A percentile compares a stretch with the other conserved stretches of the same genome.
phyloP scores from a whole-genome alignment of 2,888 invertebrate species.

The Itoplectis maculator region DNA sequence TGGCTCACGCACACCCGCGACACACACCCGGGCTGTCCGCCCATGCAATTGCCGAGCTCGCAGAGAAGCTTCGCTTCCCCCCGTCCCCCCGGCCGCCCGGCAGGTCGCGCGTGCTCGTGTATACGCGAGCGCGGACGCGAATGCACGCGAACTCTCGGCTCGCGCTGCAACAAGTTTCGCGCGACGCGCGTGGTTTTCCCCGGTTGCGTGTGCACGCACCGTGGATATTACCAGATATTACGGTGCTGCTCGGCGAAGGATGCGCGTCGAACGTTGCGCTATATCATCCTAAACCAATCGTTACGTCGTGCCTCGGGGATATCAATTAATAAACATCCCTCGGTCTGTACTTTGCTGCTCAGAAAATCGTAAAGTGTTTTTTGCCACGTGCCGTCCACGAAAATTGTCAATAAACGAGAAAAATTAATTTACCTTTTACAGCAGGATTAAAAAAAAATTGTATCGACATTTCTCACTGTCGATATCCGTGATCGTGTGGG shows the following conservation, averaged over 20 bases:
- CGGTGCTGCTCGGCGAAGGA: constrained; percentile 39
- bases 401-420: not conserved
- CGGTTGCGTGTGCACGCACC: constrained; percentile 43
- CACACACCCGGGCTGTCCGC: constrained; percentile 39
- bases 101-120: constrained; percentile 58
- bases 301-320: constrained; percentile 36
- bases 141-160: constrained; percentile 63
- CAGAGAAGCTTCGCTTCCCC: constrained; percentile 61
- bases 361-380: constrained; percentile 29
- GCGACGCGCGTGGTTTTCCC: constrained; percentile 59
- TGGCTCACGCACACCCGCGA: constrained; percentile 69
- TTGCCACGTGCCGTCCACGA: not conserved
- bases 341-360: constrained; percentile 45
- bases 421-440: no score
- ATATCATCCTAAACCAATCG: constrained; percentile 47
- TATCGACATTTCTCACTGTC: not conserved
- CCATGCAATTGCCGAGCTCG: constrained; percentile 72
- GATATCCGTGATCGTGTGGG: constrained; percentile 23
- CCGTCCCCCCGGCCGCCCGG: constrained; percentile 16
- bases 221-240: no score
- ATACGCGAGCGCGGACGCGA: constrained; percentile 60
- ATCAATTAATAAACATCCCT: constrained; percentile 56
- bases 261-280: constrained; percentile 49
- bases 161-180: constrained; percentile 73
- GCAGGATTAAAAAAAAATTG: not conserved